Evolutionary conservation across 1,140 invertebrate genomes (phyloP), one percentile per base, ranked within the genome.

Genomic region (Brachionus asplanchnoidis): DNA sequence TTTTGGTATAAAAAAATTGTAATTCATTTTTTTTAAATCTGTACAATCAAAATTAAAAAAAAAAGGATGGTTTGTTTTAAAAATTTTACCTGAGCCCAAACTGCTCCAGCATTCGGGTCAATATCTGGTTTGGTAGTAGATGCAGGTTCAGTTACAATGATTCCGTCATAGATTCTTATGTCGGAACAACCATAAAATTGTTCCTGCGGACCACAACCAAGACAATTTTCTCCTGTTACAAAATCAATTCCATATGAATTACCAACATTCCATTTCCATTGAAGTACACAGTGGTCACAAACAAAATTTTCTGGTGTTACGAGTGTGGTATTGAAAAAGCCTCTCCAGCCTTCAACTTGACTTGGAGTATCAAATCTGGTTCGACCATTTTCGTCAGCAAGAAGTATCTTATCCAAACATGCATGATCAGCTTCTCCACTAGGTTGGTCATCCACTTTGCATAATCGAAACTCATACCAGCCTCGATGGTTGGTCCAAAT

Each of bases 271-370:
- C 40, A 75, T 75, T 75, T 75, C 70, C 70, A 75, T 89, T 89
- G 89, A 14, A 90, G 86, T 1, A 89, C 87, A 85, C 89, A 90
- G 26, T 87, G 88, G 14, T 85, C 66, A 84, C 89, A 90, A 9
- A 36, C 85, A 0, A 90, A 84, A 82, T 85, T 85, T 12, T 73
- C 7, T 11, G 89, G 89, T 3, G 89, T 68, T 14, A 78, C 6
- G 3, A 83, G 44, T 75, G 86, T 46, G 20, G 83, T 46, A 56
- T 50, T 40, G 11, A 73, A 50, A 42, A 17, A 20, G 1, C 23
- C 23, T 14, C 32, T 23, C 14, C 20, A 32, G 28, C 23, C 40
- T 44, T 75, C 36, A 8, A 75, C 17, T 28, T 75, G n/a, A 7
- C 3, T 50, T 20, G 50, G 20, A 20, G 46, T 32, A 12, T 46